These are phyloP conservation scores for Trachurus trachurus DNA, from an alignment of 2,797 vertebrate genomes.

Conservation along the genomic window DNA sequence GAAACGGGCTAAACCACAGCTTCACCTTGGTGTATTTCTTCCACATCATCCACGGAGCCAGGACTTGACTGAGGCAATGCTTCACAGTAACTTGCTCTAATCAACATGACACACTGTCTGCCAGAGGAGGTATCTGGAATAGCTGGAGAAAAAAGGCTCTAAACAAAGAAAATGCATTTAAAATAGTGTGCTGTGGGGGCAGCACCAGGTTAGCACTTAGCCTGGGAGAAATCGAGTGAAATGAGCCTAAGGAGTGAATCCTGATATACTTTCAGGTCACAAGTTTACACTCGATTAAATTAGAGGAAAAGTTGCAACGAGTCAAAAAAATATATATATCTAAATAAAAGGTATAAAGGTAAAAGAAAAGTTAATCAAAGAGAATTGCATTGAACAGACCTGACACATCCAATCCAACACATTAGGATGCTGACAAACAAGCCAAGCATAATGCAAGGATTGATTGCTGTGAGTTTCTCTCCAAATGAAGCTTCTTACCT, in stretches of 20 bases:
- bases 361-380: conserved; percentile 45
- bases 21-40: conserved; percentile 40
- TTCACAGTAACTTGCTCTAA: conserved; percentile 47
- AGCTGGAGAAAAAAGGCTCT: conserved; percentile 9
- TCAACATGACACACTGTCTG: conserved; percentile 49
- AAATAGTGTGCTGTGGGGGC: conserved; percentile 1
- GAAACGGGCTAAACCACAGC: neutral
- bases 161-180: conserved; percentile 43
- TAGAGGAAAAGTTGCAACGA: neutral
- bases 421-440: conserved; percentile 73
- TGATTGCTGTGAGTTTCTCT: conserved; percentile 70
- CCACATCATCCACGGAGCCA: conserved; percentile 25
- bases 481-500: conserved; percentile 72
- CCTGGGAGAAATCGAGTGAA: conserved; percentile 4
- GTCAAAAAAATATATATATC: neutral
- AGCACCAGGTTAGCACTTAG: conserved; percentile 31
- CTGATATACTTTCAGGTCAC: conserved; percentile 10
- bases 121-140: conserved; percentile 34
- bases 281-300: conserved; percentile 4
- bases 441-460: conserved; percentile 63
- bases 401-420: conserved; percentile 44
- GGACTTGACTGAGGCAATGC: conserved; percentile 34
- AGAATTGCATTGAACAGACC: conserved; percentile 39
- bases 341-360: neutral
- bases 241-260: conserved; percentile 1